phyloP scores from a whole-genome alignment of 2,113 vertebrate species.

The Cyphomyrus discorhynchus region DNA sequence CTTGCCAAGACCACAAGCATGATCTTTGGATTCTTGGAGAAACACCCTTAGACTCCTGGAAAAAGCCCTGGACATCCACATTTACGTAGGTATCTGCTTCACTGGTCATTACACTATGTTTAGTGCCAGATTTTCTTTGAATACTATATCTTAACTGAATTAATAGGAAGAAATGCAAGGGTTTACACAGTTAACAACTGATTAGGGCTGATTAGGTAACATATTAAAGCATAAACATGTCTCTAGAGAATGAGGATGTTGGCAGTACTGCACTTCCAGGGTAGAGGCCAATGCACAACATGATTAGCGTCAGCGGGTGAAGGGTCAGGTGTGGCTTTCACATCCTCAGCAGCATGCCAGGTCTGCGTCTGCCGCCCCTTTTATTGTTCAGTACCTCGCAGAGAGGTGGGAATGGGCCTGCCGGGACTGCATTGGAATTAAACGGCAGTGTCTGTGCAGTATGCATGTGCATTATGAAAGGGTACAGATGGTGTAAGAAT shows the following conservation, averaged over 20 bases:
- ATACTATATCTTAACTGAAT: not conserved
- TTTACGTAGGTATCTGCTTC: not conserved
- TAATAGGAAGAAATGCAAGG: not conserved
- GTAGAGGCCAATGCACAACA: not conserved
- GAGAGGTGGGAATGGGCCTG: not conserved
- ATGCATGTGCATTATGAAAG: not conserved
- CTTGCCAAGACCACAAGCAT: not conserved
- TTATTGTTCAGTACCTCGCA: not conserved
- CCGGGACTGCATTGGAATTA: not conserved
- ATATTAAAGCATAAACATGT: not conserved
- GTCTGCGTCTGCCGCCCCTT: not conserved
- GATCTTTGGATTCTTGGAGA: not conserved
- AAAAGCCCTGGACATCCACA: not conserved
- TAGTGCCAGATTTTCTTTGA: not conserved
- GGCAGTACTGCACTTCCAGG: not conserved
- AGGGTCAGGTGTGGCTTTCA: not conserved
- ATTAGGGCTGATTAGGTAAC: not conserved
- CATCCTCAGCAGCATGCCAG: not conserved
- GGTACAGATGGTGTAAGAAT: not conserved
- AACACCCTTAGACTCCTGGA: not conserved
- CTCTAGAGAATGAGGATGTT: not conserved
- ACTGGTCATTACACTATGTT: not conserved
- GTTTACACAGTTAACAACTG: not conserved
- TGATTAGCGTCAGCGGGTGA: not conserved
- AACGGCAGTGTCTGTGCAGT: not conserved